A percentile compares a stretch with the other conserved stretches of the same genome.
Conservation (phyloP, 2,888 invertebrate species). For the Eupsilia transversa region DNA sequence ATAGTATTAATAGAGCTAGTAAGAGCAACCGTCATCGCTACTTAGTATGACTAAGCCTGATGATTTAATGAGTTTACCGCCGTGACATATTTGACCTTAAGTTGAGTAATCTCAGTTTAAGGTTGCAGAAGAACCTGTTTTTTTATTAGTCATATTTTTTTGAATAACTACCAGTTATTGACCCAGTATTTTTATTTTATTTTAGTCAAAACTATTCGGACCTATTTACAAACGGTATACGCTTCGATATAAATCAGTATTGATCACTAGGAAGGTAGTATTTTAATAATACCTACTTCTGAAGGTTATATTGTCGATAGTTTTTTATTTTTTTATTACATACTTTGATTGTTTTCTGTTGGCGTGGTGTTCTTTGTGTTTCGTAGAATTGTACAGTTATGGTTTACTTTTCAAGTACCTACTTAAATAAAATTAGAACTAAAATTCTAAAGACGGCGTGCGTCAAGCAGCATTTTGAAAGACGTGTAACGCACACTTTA, state of each 20-base stretch:
- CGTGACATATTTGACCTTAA: conserved; percentile 53
- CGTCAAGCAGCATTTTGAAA: conserved; percentile 55
- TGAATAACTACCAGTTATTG: neutral
- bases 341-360: neutral
- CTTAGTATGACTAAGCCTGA: conserved; percentile 53
- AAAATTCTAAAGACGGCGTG: conserved; percentile 19
- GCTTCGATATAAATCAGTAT: neutral
- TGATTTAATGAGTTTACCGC: conserved; percentile 44
- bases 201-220: neutral
- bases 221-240: neutral
- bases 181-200: neutral
- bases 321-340: neutral
- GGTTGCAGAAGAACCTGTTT: conserved; percentile 21
- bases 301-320: conserved; percentile 4
- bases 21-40: conserved; percentile 42
- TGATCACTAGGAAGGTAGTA: conserved; percentile 12
- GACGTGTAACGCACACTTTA: conserved; percentile 12
- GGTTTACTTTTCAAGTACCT: conserved; percentile 3
- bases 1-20: conserved; percentile 37
- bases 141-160: neutral
- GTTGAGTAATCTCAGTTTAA: conserved; percentile 14
- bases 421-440: neutral
- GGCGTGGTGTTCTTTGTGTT: neutral
- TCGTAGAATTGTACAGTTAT: neutral
- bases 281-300: conserved; percentile 16